phyloP scores from a whole-genome alignment of 2,113 vertebrate species.

The Sorex araneus region DNA sequence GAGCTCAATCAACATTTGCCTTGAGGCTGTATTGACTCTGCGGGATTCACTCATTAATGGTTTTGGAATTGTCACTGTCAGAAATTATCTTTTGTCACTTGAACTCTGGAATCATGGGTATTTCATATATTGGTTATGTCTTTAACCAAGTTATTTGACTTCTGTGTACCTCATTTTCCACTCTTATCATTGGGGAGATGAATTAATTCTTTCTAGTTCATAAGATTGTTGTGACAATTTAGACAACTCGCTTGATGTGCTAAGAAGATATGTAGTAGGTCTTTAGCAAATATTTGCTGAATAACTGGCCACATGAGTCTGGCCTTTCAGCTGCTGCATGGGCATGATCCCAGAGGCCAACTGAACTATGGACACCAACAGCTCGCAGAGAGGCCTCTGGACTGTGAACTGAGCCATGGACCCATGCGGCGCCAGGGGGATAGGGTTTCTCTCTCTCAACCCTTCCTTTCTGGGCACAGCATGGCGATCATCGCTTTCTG shows the following conservation, averaged over 20 bases:
- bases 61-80: not conserved
- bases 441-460: too few relatives aligned
- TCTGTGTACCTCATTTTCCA: not conserved
- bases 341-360: too few relatives aligned
- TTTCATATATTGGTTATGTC: not conserved
- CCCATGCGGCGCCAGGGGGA: too few relatives aligned
- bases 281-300: constrained; percentile 6
- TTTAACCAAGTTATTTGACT: not conserved
- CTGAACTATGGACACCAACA: too few relatives aligned
- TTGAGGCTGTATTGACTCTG: not conserved
- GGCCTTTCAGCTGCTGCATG: too few relatives aligned
- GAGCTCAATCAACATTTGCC: too few relatives aligned
- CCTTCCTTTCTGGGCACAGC: too few relatives aligned
- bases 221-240: not conserved
- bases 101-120: not conserved
- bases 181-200: not conserved
- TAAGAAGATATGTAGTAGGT: not conserved
- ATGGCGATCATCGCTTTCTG: too few relatives aligned
- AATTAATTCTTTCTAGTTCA: not conserved
- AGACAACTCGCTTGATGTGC: not conserved
- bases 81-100: constrained; percentile 4
- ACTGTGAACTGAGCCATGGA: too few relatives aligned
- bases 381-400: too few relatives aligned
- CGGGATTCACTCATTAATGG: not conserved
- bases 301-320: too few relatives aligned